phyloP scores from a whole-genome alignment of 2,888 invertebrate genomes.

The Troglohyphantes excavatus region DNA sequence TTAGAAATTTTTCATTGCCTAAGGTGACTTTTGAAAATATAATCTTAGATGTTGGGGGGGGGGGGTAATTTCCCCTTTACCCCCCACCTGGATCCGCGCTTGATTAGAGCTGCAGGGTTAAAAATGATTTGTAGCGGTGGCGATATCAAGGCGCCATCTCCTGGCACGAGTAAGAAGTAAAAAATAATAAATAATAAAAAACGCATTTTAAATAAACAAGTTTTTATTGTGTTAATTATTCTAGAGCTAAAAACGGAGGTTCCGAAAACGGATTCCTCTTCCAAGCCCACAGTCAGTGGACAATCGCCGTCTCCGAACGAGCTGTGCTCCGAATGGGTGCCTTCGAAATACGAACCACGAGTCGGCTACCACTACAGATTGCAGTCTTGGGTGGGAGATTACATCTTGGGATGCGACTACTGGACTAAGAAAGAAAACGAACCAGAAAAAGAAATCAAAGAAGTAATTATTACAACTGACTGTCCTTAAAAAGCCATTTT shows the following conservation, averaged over 20 bases:
- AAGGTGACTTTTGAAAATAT: no score
- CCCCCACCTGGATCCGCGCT: no score
- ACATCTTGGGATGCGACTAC: conserved; percentile 48
- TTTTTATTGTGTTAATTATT: neutral
- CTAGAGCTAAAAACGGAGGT: neutral
- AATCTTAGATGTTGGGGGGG: no score
- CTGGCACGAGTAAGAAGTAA: no score
- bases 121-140: no score
- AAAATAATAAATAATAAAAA: no score
- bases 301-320: neutral
- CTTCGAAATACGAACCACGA: neutral
- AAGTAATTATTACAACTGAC: neutral
- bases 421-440: conserved; percentile 18
- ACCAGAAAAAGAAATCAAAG: neutral
- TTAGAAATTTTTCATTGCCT: no score
- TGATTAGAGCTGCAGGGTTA: no score
- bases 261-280: neutral
- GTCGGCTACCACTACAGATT: neutral
- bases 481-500: no score
- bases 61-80: no score
- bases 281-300: neutral
- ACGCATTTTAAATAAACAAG: no score
- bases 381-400: conserved; percentile 61
- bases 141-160: no score
- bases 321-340: conserved; percentile 7